Evolutionary conservation across 2,113 vertebrate genomes (phyloP).

Genomic region (Albula glossodonta): DNA sequence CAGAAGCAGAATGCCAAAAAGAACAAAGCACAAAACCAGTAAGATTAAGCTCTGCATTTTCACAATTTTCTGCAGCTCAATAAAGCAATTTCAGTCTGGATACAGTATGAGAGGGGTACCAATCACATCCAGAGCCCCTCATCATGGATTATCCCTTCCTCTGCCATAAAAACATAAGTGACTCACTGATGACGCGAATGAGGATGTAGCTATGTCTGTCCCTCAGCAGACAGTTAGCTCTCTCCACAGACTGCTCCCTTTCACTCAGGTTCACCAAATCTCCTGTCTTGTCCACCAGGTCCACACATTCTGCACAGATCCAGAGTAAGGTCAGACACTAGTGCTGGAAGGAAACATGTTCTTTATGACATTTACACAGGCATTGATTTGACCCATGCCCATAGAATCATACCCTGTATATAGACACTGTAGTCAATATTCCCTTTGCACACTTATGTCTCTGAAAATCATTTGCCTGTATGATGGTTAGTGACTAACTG

Average conservation of each 20-base stretch:
- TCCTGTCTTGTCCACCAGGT: constrained; percentile 61
- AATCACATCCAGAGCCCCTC: not conserved
- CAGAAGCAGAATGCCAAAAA: not conserved
- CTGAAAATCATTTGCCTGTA: not conserved
- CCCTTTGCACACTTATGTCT: not conserved
- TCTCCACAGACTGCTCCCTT: constrained; percentile 49
- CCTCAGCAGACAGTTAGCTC: constrained; percentile 54
- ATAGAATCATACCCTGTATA: not conserved
- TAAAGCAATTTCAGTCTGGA: not conserved
- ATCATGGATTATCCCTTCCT: not conserved
- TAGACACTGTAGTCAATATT: not conserved
- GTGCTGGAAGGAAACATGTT: not conserved
- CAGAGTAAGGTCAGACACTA: not conserved
- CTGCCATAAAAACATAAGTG: not conserved
- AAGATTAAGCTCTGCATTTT: too few species aligned
- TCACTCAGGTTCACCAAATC: constrained; percentile 56
- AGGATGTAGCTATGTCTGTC: constrained; percentile 64
- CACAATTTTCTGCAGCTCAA: too few species aligned
- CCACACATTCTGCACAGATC: constrained; percentile 58
- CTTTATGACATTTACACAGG: not conserved
- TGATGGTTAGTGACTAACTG: not conserved
- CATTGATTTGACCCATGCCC: not conserved
- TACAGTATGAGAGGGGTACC: not conserved
- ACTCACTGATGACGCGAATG: constrained; percentile 61
- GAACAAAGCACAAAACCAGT: not conserved